A percentile compares a stretch with the other conserved stretches of the same genome.
Evolutionary conservation across 2,797 vertebrate species (phyloP).

Genomic region (Amblyopsis hoosieri): DNA sequence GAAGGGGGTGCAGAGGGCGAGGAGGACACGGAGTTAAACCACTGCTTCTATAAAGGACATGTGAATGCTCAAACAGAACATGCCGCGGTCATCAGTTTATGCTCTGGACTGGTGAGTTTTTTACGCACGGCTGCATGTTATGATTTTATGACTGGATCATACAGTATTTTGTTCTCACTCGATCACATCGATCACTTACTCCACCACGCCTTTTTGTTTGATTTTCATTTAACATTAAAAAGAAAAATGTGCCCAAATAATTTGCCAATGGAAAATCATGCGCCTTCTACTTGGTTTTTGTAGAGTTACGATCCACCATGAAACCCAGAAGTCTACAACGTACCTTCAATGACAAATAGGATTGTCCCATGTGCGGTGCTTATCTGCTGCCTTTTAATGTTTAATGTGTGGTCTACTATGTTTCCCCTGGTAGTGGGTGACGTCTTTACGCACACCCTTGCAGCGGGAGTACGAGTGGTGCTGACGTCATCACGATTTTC

Average conservation of each 20-base stretch:
- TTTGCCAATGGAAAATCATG: conserved; percentile 2
- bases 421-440: conserved; percentile 52
- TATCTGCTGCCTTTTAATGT: conserved; percentile 9
- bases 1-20: conserved; percentile 69
- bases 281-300: neutral
- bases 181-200: conserved; percentile 13
- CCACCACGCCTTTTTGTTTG: neutral
- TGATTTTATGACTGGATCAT: conserved; percentile 22
- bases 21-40: conserved; percentile 89
- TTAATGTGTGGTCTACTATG: conserved; percentile 16
- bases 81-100: conserved; percentile 95
- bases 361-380: neutral
- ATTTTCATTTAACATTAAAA: neutral
- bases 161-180: conserved; percentile 21
- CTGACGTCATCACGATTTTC: conserved; percentile 65
- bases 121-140: conserved; percentile 22
- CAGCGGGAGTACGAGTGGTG: conserved; percentile 38
- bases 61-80: conserved; percentile 90
- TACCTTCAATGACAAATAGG: neutral
- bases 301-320: neutral
- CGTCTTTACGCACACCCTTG: conserved; percentile 68
- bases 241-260: conserved; percentile 2
- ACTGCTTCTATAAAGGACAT: conserved; percentile 96
- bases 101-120: conserved; percentile 96
- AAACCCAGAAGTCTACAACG: neutral